Conservation (phyloP, 2,888 invertebrate genomes). For the Uropetala carovei region DNA sequence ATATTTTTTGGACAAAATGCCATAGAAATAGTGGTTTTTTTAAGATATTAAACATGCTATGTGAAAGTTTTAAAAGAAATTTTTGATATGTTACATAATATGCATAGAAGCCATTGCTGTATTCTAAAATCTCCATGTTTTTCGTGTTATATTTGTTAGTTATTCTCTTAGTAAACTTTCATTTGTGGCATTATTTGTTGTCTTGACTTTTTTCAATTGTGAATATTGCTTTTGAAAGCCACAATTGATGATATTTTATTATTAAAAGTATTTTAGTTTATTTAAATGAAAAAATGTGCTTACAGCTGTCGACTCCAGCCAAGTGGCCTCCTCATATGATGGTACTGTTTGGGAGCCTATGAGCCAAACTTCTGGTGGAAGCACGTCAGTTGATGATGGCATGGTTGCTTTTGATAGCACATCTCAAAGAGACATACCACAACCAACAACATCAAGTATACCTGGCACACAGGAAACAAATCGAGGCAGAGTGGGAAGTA, state of each 20-base stretch:
- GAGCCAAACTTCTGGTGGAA: background rate
- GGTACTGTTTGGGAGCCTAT: slow-evolving; percentile 50
- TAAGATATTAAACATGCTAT: no score
- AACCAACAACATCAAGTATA: background rate
- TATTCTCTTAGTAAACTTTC: background rate
- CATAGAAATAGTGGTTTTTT: no score
- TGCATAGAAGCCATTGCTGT: background rate
- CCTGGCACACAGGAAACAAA: slow-evolving; percentile 8
- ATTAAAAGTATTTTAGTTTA: no score
- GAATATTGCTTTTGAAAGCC: background rate
- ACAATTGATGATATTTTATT: background rate
- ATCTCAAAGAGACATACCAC: background rate
- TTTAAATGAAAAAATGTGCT: background rate
- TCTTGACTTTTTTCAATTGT: background rate
- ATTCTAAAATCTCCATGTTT: background rate
- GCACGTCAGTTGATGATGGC: background rate
- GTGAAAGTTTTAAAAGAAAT: no score
- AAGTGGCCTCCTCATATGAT: background rate
- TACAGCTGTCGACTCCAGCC: background rate
- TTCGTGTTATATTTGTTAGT: background rate
- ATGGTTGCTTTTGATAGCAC: background rate
- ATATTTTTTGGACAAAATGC: no score
- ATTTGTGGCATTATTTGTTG: background rate
- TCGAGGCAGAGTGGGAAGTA: background rate
- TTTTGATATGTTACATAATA: background rate